Evolutionary conservation across 2,797 vertebrate species (phyloP), one percentile per base, ranked within the genome.

Genomic region (Parambassis ranga): DNA sequence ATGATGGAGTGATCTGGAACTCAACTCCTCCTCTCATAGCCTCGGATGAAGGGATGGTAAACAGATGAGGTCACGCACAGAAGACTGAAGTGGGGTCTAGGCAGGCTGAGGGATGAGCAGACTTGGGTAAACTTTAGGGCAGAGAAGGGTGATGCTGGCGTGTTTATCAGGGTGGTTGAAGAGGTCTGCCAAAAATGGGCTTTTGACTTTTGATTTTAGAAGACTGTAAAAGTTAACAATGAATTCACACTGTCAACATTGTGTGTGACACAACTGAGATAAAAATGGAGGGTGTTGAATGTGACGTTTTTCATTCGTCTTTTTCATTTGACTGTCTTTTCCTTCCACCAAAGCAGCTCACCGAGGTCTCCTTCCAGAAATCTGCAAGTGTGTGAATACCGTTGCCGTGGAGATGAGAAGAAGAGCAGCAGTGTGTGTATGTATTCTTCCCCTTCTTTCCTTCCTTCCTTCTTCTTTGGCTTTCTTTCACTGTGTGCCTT

Each of bases 1-100:
- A 94, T 94, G 92, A 87, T 94, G 92, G 89, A 92, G 90, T 91
- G 85, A 90, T 88, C 91, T 91, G 90, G 86, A 75, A 72, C 82
- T 78, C 81, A 44, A 84, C 87, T 91, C 91, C 90, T 91, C 91
- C 93, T 92, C 90, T 94, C 93, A 94, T 94, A 93, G 90, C 93
- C 92, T 91, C 92, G 75, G 92, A 87, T 92, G 87, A 81, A 89
- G 85, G 84, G 90, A 87, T 78, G 74, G 85, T 81, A 77, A 77
- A 85, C 73, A 84, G 88, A 78, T 80, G 83, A 91, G 91, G 88
- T 77, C 85, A 70, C 82, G 28, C 70, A 52, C 84, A 65, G 78
- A 74, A 48, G 69, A 75, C 66, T 77, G 61, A 64, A 23, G 49
- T 33, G 30, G 55, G 76, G 61, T 66, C 68, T 60, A 35, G 36